These are phyloP conservation scores for Erebia palarica DNA, from an alignment of 2,888 invertebrate species.

Conservation along the genomic window DNA sequence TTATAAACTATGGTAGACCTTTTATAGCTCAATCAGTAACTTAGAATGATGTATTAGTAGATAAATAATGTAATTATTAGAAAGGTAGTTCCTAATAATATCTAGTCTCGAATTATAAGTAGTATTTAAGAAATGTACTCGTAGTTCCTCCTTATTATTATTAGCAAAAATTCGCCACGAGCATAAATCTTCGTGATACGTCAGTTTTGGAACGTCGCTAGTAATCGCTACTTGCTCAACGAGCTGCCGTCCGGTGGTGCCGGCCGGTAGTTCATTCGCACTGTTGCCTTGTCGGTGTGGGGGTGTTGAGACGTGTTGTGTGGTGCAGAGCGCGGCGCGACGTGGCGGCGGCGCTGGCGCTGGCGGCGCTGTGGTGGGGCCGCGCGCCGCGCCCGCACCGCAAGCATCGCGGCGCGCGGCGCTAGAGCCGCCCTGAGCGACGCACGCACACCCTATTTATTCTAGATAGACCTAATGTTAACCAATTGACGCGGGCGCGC, in stretches of 20 bases:
- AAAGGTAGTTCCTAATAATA: constrained; percentile 22
- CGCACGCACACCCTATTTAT: constrained; percentile 63
- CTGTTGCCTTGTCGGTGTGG: not conserved
- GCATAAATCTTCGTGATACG: constrained; percentile 24
- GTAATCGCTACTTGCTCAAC: not conserved
- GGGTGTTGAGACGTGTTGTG: constrained; percentile 23
- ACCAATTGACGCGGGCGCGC: constrained; percentile 71
- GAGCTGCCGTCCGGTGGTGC: no score
- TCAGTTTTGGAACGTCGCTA: constrained; percentile 25
- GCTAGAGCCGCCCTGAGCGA: constrained; percentile 78
- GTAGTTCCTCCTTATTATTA: not conserved
- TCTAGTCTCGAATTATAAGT: constrained; percentile 3
- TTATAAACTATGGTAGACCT: not conserved
- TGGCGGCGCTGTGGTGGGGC: constrained; percentile 68
- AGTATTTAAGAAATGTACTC: not conserved
- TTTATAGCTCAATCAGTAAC: not conserved
- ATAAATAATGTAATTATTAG: constrained; percentile 5
- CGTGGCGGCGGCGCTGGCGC: constrained; percentile 64
- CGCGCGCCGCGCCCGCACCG: constrained; percentile 69
- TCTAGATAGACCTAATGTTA: constrained; percentile 81
- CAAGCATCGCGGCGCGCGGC: constrained; percentile 82
- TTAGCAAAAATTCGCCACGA: not conserved
- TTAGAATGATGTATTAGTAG: not conserved
- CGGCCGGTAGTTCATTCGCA: no score
- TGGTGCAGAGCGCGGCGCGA: constrained; percentile 60